Percentiles rank a stretch among this genome's conserved stretches.
phyloP scores from a whole-genome alignment of 1,140 invertebrate species.

The Cydia amplana region DNA sequence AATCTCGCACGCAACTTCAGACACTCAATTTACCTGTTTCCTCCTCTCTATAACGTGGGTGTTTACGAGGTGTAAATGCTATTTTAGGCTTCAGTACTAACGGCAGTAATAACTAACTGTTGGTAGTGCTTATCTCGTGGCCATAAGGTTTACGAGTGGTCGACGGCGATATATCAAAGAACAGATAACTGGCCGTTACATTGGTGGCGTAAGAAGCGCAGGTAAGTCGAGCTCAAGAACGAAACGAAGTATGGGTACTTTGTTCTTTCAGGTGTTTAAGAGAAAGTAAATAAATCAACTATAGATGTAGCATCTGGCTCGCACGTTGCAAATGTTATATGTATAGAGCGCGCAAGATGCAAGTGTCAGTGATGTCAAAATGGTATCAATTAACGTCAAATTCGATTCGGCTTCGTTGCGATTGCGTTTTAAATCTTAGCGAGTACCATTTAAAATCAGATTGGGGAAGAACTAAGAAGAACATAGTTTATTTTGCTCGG shows the following conservation, averaged over 20 bases:
- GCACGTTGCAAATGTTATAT: too few species aligned
- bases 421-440: too few species aligned
- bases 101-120: not conserved
- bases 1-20: conserved; percentile 43
- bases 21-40: conserved; percentile 15
- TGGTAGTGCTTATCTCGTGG: not conserved
- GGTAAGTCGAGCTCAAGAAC: not conserved
- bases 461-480: too few species aligned
- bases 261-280: too few species aligned
- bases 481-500: too few species aligned
- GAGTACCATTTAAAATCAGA: too few species aligned
- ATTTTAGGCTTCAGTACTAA: not conserved
- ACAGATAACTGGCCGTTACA: not conserved
- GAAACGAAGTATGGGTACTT: not conserved
- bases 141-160: not conserved
- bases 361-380: too few species aligned
- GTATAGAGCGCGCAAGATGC: too few species aligned
- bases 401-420: too few species aligned
- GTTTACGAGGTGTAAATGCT: not conserved
- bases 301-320: too few species aligned
- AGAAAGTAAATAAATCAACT: too few species aligned
- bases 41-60: conserved; percentile 2
- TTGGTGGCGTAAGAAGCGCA: not conserved
- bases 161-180: not conserved
- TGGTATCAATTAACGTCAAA: too few species aligned